Evolutionary conservation across 2,113 vertebrate genomes (phyloP).

Genomic region (Corythornis cristatus): DNA sequence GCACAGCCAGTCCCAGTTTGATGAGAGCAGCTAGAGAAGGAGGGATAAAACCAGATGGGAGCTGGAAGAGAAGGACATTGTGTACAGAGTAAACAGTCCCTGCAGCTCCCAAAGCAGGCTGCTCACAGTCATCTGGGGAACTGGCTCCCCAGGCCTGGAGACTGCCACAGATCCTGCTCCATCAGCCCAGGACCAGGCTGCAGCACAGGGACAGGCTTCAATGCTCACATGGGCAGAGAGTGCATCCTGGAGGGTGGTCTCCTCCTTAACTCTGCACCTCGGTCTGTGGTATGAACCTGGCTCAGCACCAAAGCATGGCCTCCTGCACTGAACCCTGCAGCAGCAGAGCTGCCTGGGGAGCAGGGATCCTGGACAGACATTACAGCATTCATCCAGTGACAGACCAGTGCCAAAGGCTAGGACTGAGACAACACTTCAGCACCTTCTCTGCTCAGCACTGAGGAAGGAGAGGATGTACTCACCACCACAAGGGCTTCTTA

Average conservation of each 20-base stretch:
- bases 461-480: neutral
- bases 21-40: neutral
- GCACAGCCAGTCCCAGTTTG: neutral
- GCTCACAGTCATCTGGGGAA: neutral
- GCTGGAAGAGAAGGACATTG: neutral
- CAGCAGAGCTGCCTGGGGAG: neutral
- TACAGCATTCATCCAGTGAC: neutral
- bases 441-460: neutral
- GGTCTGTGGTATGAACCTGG: neutral
- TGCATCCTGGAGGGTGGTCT: neutral
- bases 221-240: accelerated
- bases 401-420: accelerated
- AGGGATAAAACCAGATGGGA: neutral
- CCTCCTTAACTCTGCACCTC: neutral
- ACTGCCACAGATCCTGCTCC: neutral
- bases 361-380: neutral
- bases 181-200: neutral
- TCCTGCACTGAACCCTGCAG: neutral
- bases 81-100: constrained; percentile 46
- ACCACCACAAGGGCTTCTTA: neutral
- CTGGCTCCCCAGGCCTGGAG: neutral
- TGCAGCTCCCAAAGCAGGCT: neutral
- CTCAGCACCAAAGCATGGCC: neutral
- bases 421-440: neutral
- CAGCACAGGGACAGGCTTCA: accelerated